Evolutionary conservation across 2,113 vertebrate species (phyloP).

Genomic region (Coryphaenoides rupestris): DNA sequence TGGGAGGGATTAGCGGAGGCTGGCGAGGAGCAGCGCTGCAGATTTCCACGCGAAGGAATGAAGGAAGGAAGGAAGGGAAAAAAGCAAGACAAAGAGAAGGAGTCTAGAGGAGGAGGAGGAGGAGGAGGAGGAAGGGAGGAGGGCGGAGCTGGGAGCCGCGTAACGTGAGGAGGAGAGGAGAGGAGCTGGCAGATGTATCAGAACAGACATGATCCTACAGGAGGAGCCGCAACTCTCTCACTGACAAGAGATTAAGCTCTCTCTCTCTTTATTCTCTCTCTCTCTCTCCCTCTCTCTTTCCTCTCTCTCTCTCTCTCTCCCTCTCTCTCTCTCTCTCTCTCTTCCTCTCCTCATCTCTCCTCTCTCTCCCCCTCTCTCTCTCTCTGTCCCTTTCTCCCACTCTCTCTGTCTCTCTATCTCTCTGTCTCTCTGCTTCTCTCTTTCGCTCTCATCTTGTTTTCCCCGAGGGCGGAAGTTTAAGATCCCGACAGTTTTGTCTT

Average conservation of each 20-base stretch:
- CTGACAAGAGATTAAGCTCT: not conserved
- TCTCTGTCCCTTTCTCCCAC: too few species aligned
- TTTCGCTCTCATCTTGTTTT: too few species aligned
- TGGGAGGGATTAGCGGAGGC: constrained; percentile 73
- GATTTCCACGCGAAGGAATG: constrained; percentile 71
- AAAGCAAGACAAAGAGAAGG: constrained; percentile 36
- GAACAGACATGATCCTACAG: constrained; percentile 41
- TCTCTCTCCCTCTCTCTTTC: too few species aligned
- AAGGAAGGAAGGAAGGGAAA: constrained; percentile 50
- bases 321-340: too few species aligned
- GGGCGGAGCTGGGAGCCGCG: constrained; percentile 20
- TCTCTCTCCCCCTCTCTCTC: too few species aligned
- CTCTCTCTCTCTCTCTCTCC: too few species aligned
- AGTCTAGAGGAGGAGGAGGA: constrained; percentile 25
- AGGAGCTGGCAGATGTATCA: constrained; percentile 6
- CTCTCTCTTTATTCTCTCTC: too few species aligned
- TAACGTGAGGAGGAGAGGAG: constrained; percentile 29
- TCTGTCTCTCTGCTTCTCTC: too few species aligned
- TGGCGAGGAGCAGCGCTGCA: constrained; percentile 75
- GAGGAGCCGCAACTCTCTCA: constrained; percentile 43
- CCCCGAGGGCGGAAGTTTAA: too few species aligned
- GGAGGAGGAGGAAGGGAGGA: constrained; percentile 55
- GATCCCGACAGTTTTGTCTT: too few species aligned
- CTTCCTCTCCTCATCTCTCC: too few species aligned
- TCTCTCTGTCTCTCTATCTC: too few species aligned